These are phyloP conservation scores for Volucella inflata DNA, from an alignment of 2,888 invertebrate genomes.

Conservation along the genomic window DNA sequence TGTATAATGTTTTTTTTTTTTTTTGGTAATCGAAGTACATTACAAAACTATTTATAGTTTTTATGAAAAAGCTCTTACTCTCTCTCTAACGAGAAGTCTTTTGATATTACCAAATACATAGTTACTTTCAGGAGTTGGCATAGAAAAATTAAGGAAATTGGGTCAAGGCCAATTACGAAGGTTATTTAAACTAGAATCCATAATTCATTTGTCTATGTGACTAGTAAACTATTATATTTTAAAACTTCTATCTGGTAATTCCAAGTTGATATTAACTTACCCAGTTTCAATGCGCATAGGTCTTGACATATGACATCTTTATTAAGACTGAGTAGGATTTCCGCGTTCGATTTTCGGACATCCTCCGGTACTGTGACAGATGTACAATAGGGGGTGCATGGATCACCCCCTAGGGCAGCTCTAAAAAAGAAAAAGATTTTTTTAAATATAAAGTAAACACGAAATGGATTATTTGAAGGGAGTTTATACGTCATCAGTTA, in stretches of 20 bases:
- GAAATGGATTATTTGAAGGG: neutral
- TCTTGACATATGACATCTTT: slow-evolving; percentile 85
- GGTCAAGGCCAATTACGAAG: too few relatives aligned
- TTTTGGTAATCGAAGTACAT: too few relatives aligned
- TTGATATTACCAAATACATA: too few relatives aligned
- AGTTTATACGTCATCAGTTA: too few relatives aligned
- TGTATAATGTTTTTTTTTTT: too few relatives aligned
- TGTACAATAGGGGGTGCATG: slow-evolving; percentile 79
- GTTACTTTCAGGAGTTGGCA: too few relatives aligned
- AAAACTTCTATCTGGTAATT: slow-evolving; percentile 2
- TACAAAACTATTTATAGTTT: too few relatives aligned
- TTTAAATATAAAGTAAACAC: slow-evolving; percentile 28
- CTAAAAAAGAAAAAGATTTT: slow-evolving; percentile 77
- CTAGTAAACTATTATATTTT: neutral
- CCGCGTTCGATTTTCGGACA: slow-evolving; percentile 74
- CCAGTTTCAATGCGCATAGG: slow-evolving; percentile 86
- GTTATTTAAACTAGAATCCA: too few relatives aligned
- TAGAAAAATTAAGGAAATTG: too few relatives aligned
- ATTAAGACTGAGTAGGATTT: slow-evolving; percentile 75
- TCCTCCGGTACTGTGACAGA: slow-evolving; percentile 74
- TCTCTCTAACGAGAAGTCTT: too few relatives aligned
- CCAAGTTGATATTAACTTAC: slow-evolving; percentile 79
- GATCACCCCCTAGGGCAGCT: slow-evolving; percentile 82
- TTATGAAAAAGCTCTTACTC: too few relatives aligned
- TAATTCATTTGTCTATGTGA: too few relatives aligned